A percentile compares a stretch with the other conserved stretches of the same genome.
Conservation (phyloP, 2,888 invertebrate genomes). For the Tipula helvola region DNA sequence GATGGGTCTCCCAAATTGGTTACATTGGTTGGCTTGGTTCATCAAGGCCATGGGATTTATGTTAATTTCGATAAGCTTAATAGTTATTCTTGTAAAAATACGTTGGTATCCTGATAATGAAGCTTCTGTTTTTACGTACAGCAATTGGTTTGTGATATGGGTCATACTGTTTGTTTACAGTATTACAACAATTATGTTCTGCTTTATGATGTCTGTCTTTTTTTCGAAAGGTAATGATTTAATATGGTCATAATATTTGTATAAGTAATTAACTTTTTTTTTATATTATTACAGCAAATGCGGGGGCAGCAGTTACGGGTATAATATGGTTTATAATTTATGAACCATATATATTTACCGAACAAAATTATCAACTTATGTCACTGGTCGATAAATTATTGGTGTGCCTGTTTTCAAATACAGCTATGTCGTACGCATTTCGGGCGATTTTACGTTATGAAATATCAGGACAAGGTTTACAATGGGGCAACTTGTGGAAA, state of each 20-base stretch:
- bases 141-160: constrained; percentile 52
- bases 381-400: constrained; percentile 45
- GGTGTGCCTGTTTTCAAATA: constrained; percentile 57
- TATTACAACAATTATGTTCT: constrained; percentile 57
- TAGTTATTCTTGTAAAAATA: constrained; percentile 47
- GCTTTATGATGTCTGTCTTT: constrained; percentile 66
- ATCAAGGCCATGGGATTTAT: constrained; percentile 60
- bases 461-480: constrained; percentile 50
- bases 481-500: constrained; percentile 42
- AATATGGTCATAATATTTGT: background rate
- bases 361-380: constrained; percentile 51
- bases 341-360: constrained; percentile 56
- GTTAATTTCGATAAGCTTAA: constrained; percentile 43
- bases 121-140: constrained; percentile 53
- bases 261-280: constrained; percentile 12
- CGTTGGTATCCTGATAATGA: constrained; percentile 39
- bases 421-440: constrained; percentile 69
- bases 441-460: constrained; percentile 54
- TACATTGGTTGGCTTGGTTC: constrained; percentile 85
- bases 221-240: constrained; percentile 45
- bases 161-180: constrained; percentile 60
- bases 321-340: constrained; percentile 64
- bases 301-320: constrained; percentile 64
- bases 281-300: constrained; percentile 46
- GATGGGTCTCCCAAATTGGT: constrained; percentile 74